These are phyloP conservation scores for Anadara kagoshimensis DNA, from an alignment of 1,140 invertebrate species.

Conservation along the genomic window DNA sequence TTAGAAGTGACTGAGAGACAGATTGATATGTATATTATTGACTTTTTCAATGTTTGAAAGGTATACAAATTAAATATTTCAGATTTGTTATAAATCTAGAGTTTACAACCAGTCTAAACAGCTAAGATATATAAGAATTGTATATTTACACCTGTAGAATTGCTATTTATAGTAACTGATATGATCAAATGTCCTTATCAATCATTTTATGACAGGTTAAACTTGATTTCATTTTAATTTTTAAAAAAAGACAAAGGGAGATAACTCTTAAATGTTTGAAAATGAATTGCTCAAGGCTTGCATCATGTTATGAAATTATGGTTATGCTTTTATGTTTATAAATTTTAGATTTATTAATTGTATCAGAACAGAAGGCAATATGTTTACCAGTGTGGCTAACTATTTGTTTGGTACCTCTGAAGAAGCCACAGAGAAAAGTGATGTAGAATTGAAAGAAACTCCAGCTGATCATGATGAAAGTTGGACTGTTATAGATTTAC, in stretches of 20 bases:
- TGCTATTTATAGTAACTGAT: background rate
- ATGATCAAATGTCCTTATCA: too few species aligned
- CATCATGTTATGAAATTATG: too few species aligned
- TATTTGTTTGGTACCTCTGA: constrained; percentile 42
- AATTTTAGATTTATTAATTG: background rate
- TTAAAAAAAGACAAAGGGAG: background rate
- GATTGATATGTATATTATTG: too few species aligned
- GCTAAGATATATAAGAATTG: background rate
- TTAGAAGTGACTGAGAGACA: too few species aligned
- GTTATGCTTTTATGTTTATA: background rate
- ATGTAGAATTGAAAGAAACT: constrained; percentile 21
- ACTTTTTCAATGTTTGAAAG: constrained; percentile 16
- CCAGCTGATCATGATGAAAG: constrained; percentile 30
- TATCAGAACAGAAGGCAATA: constrained; percentile 20
- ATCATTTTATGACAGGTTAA: too few species aligned
- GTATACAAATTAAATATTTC: too few species aligned
- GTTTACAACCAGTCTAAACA: background rate
- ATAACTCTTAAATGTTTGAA: background rate
- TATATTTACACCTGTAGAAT: too few species aligned
- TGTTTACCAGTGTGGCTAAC: constrained; percentile 42
- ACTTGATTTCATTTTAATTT: too few species aligned
- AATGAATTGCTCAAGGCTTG: too few species aligned
- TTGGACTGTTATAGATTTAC: constrained; percentile 41
- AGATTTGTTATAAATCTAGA: too few species aligned
- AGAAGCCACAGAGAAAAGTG: background rate